A percentile compares a stretch with the other conserved stretches of the same genome.
These are phyloP conservation scores for Poecilia latipinna DNA, from an alignment of 2,113 vertebrate genomes.

Conservation along the genomic window DNA sequence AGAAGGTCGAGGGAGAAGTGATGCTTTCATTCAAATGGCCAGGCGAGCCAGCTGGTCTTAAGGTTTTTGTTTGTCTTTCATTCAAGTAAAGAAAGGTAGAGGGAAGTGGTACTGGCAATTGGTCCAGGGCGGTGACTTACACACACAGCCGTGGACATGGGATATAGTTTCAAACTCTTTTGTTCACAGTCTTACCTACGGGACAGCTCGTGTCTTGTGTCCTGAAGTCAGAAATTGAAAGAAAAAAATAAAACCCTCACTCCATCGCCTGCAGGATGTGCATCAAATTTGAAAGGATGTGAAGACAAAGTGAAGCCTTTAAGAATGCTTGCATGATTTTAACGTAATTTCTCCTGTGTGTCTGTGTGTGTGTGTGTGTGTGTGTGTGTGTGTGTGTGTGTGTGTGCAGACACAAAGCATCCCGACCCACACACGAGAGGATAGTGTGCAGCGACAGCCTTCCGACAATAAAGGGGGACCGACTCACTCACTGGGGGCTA, in stretches of 20 bases:
- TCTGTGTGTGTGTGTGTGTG: conserved; percentile 1
- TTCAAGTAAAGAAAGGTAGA: conserved; percentile 65
- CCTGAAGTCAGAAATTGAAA: not conserved
- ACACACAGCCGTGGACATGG: conserved; percentile 63
- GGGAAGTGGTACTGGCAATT: conserved; percentile 67
- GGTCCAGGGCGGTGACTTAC: conserved; percentile 71
- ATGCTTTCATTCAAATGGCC: conserved; percentile 61
- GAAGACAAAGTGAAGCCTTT: conserved; percentile 9
- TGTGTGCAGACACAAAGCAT: conserved; percentile 35
- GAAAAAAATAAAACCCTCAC: not conserved
- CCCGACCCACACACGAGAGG: conserved; percentile 42
- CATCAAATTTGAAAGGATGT: not conserved
- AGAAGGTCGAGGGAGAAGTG: conserved; percentile 65
- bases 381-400: conserved; percentile 17
- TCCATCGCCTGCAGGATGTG: not conserved
- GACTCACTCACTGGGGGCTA: conserved; percentile 52
- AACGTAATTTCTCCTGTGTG: conserved; percentile 26
- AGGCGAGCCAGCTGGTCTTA: conserved; percentile 71
- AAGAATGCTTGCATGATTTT: conserved; percentile 31
- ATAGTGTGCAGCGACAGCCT: conserved; percentile 59
- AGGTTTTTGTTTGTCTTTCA: conserved; percentile 74
- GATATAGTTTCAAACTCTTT: conserved; percentile 59
- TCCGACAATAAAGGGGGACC: conserved; percentile 39
- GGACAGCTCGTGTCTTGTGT: conserved; percentile 15
- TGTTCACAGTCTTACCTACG: conserved; percentile 57